Evolutionary conservation across 2,797 vertebrate genomes (phyloP).

Genomic region (Micrastur ruficollis): DNA sequence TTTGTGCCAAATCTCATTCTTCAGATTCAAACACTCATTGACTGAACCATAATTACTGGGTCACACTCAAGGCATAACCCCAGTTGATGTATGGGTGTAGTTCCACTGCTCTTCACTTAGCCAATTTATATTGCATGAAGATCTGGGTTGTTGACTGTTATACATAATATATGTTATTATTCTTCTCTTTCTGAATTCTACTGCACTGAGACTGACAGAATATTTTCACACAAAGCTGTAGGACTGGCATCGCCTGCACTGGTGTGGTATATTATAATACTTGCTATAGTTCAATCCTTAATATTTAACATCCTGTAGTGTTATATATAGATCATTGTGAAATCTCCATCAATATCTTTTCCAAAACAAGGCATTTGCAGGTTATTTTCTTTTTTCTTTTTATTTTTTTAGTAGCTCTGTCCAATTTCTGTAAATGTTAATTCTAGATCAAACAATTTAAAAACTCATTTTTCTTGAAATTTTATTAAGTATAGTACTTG

Average conservation of each 20-base stretch:
- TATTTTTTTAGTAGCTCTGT: not conserved
- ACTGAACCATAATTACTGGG: constrained; percentile 1
- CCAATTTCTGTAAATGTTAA: not conserved
- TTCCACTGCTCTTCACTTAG: not conserved
- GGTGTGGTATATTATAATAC: not conserved
- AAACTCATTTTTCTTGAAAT: not conserved
- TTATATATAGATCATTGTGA: not conserved
- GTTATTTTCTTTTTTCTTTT: not conserved
- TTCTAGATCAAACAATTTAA: not conserved
- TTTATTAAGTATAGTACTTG: constrained; percentile 44
- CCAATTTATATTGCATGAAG: not conserved
- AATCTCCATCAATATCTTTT: not conserved
- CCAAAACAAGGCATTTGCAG: not conserved
- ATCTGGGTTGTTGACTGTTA: not conserved
- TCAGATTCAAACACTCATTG: not conserved
- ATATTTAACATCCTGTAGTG: not conserved
- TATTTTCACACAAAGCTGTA: not conserved
- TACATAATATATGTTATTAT: not conserved
- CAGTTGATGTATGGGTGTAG: not conserved
- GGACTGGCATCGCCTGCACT: not conserved
- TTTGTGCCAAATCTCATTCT: not conserved
- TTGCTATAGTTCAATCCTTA: not conserved
- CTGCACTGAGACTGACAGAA: not conserved
- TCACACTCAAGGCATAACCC: not conserved
- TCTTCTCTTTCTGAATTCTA: not conserved